phyloP scores from a whole-genome alignment of 2,888 invertebrate genomes.

The Tromatobia lineatoria region DNA sequence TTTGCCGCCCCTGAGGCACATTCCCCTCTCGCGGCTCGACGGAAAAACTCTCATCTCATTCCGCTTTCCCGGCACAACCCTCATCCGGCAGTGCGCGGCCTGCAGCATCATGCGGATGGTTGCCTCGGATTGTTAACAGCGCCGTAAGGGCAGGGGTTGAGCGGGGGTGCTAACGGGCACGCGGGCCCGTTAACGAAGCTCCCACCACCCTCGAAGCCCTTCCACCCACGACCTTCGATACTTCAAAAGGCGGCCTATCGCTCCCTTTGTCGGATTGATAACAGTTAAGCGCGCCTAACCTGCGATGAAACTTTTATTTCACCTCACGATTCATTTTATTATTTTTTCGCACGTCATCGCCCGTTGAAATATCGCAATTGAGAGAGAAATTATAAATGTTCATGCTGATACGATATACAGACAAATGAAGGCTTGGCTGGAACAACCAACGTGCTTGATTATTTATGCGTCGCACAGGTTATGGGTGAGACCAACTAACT shows the following conservation, averaged over 20 bases:
- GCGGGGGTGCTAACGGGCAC: conserved; percentile 22
- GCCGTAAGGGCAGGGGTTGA: neutral
- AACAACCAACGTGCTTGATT: too few relatives aligned
- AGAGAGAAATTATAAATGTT: neutral
- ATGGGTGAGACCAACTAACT: too few relatives aligned
- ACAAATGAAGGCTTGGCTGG: too few relatives aligned
- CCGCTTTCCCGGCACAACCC: conserved; percentile 13
- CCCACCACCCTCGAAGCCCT: conserved; percentile 6
- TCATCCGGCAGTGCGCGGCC: conserved; percentile 20
- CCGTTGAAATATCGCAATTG: neutral
- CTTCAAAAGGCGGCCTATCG: conserved; percentile 22
- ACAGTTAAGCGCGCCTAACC: neutral
- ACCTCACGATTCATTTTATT: neutral
- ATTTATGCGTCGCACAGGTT: too few relatives aligned
- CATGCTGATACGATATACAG: neutral
- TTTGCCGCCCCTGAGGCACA: conserved; percentile 61
- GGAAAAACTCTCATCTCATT: conserved; percentile 57
- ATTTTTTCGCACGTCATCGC: neutral
- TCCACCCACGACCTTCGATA: conserved; percentile 36
- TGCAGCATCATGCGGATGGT: conserved; percentile 50
- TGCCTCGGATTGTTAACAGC: conserved; percentile 61
- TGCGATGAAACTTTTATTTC: neutral
- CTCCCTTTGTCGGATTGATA: conserved; percentile 26
- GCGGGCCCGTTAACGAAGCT: conserved; percentile 53
- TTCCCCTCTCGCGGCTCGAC: conserved; percentile 14